These are phyloP conservation scores for Drosophila yakuba DNA, from an alignment of 1,140 invertebrate genomes.

Conservation along the genomic window DNA sequence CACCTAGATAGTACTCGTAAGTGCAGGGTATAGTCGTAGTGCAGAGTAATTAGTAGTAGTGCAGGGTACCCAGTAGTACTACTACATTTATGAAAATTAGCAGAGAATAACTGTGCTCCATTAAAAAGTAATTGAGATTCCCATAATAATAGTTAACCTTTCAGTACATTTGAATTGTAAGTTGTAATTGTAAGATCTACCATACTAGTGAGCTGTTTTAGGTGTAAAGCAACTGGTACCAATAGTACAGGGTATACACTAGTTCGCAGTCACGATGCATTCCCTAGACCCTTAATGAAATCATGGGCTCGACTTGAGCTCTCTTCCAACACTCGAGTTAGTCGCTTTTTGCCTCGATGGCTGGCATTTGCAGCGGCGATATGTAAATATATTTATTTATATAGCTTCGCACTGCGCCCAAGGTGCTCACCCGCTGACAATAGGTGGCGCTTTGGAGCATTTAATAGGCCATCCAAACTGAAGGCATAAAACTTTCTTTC, in stretches of 20 bases:
- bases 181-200: too few species aligned
- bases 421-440: conserved; percentile 34
- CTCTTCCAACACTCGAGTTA: background rate
- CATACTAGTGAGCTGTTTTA: too few species aligned
- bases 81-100: too few species aligned
- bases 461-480: conserved; percentile 33
- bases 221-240: background rate
- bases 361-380: background rate
- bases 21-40: background rate
- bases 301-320: background rate
- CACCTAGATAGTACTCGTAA: conserved; percentile 5
- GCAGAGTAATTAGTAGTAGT: too few species aligned
- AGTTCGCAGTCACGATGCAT: background rate
- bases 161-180: too few species aligned
- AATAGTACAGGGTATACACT: background rate
- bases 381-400: conserved; percentile 2
- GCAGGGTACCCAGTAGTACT: too few species aligned
- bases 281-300: background rate
- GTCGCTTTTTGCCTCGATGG: background rate
- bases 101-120: too few species aligned
- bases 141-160: too few species aligned
- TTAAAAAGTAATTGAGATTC: too few species aligned
- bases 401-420: conserved; percentile 9
- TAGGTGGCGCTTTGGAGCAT: conserved; percentile 24
- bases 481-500: conserved; percentile 55